Base-by-base conservation (phyloP, 1,140 invertebrate species). In the Drosophila pallidifrons region DNA sequence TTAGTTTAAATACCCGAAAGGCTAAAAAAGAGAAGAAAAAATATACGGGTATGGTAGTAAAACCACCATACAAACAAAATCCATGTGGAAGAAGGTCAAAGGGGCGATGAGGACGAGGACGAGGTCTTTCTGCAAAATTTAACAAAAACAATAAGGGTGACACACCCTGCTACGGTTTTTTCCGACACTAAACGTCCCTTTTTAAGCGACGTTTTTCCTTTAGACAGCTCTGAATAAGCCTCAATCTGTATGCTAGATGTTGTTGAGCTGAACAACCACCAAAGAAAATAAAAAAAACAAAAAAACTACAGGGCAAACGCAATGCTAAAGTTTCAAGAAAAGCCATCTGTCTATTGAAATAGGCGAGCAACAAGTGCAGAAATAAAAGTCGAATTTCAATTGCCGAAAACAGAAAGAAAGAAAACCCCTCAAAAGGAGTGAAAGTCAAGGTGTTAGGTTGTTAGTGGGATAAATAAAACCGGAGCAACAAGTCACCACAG, bases 1-100 rank as follows among this genome's bases (percentile, higher is more conserved):
- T 89, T 89, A 89, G 86, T 81, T 89, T 89, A 89, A 89, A 89
- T 89, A 90, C 86, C 86, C 85, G 88, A 89, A 89, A 89, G 85
- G 83, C 85, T 81, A 83, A 89, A 80, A 47, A 66, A 46, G 80
- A 83, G 80, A 74, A 25, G 20, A 83, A 74, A 82, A 83, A 79
- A 71, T 63, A 25, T 25, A 25, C 20, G 20, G 20, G 20, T 25
- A 75, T 64, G 67, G 70, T 73, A 75, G 25, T 55, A 15, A 69
- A 63, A 46, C 49, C 35, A 64, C 58, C 74, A 71, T 72, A 51
- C 67, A 63, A n/a, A 51, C 28, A 75, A 68, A 49, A 41, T 32
- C 51, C 43, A 49, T 45, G 64, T 63, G 55, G 38, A 46, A n/a
- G 28, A 54, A 54, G 51, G 57, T 38, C 46, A 60, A 30, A 15